phyloP scores from a whole-genome alignment of 2,113 vertebrate genomes.

The Cisticola juncidis region DNA sequence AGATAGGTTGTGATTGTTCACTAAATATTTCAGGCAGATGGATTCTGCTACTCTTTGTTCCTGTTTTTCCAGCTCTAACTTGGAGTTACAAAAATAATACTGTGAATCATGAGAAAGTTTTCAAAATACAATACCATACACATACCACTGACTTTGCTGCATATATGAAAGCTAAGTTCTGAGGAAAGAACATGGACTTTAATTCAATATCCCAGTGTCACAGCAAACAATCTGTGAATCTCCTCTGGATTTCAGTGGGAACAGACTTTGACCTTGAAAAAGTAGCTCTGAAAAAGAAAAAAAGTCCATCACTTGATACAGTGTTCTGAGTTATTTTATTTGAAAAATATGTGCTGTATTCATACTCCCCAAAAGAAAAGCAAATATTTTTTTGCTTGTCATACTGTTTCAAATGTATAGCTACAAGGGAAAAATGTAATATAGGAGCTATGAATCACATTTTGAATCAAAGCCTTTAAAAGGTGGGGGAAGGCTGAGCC shows the following conservation, averaged over 20 bases:
- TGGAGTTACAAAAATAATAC: not conserved
- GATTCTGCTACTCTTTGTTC: not conserved
- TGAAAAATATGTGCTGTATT: not conserved
- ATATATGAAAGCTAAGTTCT: not conserved
- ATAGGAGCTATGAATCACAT: not conserved
- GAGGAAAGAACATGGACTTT: not conserved
- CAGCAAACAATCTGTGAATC: not conserved
- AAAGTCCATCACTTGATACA: not conserved
- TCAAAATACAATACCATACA: not conserved
- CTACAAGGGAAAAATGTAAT: not conserved
- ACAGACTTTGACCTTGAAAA: slow-evolving; percentile 2
- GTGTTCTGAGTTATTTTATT: not conserved
- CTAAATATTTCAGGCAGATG: not conserved
- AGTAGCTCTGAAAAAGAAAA: not conserved
- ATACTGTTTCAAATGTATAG: not conserved
- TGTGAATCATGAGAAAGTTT: not conserved
- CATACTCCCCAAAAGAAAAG: not conserved
- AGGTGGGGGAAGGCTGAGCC: not conserved
- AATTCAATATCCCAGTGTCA: not conserved
- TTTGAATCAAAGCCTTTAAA: not conserved
- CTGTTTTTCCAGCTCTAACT: not conserved
- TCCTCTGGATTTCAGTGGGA: not conserved
- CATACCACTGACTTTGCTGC: not conserved
- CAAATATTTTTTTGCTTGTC: not conserved
- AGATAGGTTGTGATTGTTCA: not conserved